phyloP scores from a whole-genome alignment of 2,113 vertebrate genomes.

The Planiliza haematocheilus region DNA sequence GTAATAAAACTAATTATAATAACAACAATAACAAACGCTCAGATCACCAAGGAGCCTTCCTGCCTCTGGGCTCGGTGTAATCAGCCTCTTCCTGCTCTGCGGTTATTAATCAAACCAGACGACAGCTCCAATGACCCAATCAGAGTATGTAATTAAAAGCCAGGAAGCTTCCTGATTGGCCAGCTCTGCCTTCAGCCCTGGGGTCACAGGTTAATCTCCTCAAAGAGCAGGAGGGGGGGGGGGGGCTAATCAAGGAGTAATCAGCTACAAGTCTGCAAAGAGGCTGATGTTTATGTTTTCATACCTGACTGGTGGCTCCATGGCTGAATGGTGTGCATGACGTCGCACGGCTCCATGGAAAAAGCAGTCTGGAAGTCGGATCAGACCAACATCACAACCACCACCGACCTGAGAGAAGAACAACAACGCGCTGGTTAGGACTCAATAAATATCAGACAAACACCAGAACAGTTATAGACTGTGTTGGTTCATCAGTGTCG shows the following conservation, averaged over 20 bases:
- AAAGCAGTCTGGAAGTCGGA: conserved; percentile 40
- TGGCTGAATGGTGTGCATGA: conserved; percentile 48
- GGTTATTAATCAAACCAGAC: conserved; percentile 69
- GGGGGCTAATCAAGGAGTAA: conserved; percentile 37
- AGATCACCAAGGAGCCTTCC: too few relatives aligned
- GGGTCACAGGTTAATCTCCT: conserved; percentile 75
- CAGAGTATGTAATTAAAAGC: conserved; percentile 63
- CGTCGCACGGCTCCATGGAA: conserved; percentile 63
- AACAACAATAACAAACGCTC: too few relatives aligned
- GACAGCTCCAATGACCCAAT: conserved; percentile 73
- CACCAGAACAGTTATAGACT: too few relatives aligned
- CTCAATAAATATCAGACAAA: too few relatives aligned
- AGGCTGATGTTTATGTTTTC: conserved; percentile 3
- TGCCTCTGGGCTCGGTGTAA: conserved; percentile 45
- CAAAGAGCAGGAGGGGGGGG: conserved; percentile 3
- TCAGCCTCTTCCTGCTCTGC: conserved; percentile 66
- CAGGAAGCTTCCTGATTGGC: conserved; percentile 74
- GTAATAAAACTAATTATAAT: too few relatives aligned
- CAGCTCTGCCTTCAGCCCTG: conserved; percentile 17
- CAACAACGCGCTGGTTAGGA: too few relatives aligned
- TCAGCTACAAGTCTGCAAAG: not conserved
- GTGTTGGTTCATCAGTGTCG: too few relatives aligned
- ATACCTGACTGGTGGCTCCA: conserved; percentile 75
- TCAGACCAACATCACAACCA: conserved; percentile 31
- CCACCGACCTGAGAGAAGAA: too few relatives aligned